A percentile compares a stretch with the other conserved stretches of the same genome.
These are phyloP conservation scores for Cataglyphis hispanica DNA, from an alignment of 1,140 invertebrate genomes.

Conservation along the genomic window DNA sequence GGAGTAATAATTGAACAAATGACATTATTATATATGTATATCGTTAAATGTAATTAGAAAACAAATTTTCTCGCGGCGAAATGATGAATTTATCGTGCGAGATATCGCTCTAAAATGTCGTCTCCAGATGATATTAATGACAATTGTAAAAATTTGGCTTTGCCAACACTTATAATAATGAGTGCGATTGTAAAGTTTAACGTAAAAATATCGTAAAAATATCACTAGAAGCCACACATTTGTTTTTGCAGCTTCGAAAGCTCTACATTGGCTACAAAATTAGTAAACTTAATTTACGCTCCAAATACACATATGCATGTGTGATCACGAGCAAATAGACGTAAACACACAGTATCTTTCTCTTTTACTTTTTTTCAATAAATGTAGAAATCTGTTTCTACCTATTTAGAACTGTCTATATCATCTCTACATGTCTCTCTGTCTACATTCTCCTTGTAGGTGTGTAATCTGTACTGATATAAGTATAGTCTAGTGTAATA, in stretches of 20 bases:
- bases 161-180: conserved; percentile 1
- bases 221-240: neutral
- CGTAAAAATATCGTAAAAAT: neutral
- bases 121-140: neutral
- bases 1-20: neutral
- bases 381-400: conserved; percentile 70
- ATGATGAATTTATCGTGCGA: neutral
- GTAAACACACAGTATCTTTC: conserved; percentile 39
- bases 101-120: conserved; percentile 5
- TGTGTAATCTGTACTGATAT: conserved; percentile 13
- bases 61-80: conserved; percentile 59
- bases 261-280: neutral
- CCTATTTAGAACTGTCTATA: conserved; percentile 53
- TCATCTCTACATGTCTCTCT: conserved; percentile 50
- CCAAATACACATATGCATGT: neutral
- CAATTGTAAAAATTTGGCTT: conserved; percentile 6
- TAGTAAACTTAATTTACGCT: neutral
- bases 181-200: conserved; percentile 34
- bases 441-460: conserved; percentile 49
- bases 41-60: conserved; percentile 70
- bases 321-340: conserved; percentile 24
- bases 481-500: conserved; percentile 7
- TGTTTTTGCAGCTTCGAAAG: neutral
- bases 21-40: conserved; percentile 70
- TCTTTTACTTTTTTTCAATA: conserved; percentile 64